These are phyloP conservation scores for Acropternis orthonyx DNA, from an alignment of 2,797 vertebrate species.

Conservation along the genomic window DNA sequence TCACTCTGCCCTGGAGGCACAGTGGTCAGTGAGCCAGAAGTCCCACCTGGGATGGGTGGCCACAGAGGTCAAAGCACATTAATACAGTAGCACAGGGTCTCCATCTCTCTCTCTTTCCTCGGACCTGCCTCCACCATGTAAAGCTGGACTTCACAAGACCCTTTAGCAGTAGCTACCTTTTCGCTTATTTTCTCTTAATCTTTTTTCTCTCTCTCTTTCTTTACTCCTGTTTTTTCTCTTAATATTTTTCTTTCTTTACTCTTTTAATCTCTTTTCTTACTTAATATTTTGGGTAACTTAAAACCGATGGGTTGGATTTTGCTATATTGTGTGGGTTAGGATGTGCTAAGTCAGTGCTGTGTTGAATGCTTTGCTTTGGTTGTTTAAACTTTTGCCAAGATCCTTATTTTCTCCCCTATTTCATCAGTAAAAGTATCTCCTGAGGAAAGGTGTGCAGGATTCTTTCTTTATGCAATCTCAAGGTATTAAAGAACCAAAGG, in stretches of 20 bases:
- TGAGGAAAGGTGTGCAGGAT: not conserved
- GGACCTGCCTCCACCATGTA: not conserved
- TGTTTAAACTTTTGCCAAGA: not conserved
- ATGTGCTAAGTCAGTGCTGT: not conserved
- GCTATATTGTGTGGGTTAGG: not conserved
- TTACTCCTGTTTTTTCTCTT: not conserved
- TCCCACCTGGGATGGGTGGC: not conserved
- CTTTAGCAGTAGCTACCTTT: not conserved
- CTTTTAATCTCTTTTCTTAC: not conserved
- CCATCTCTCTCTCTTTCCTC: not conserved
- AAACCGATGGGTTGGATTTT: not conserved
- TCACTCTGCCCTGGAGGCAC: not conserved
- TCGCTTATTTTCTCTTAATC: not conserved
- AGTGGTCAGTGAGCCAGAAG: not conserved
- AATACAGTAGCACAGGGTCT: not conserved
- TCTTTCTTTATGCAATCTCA: not conserved
- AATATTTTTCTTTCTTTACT: not conserved
- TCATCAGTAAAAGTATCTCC: not conserved
- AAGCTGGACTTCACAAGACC: not conserved
- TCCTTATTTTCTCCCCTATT: not conserved
- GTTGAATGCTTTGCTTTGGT: not conserved
- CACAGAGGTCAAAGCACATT: not conserved
- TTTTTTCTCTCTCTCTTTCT: not conserved
- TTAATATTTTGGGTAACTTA: not conserved
- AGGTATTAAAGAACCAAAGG: not conserved